These are phyloP conservation scores for Hycleus cichorii DNA, from an alignment of 1,140 invertebrate genomes.

Conservation along the genomic window DNA sequence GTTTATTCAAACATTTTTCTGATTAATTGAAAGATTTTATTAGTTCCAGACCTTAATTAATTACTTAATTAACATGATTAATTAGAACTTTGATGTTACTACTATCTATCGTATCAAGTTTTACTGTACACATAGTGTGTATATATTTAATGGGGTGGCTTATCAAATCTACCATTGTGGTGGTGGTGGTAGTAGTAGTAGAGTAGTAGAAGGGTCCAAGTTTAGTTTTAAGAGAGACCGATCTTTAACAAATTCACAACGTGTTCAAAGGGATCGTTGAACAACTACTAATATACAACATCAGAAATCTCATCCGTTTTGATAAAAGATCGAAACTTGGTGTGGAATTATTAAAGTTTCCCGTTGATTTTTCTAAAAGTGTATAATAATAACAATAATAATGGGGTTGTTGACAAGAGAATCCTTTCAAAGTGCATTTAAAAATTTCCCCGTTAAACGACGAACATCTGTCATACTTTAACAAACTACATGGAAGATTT, in stretches of 20 bases:
- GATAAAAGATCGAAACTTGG: no score
- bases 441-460: no score
- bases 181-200: constrained; percentile 1
- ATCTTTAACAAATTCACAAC: constrained; percentile 14
- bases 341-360: no score
- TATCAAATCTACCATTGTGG: constrained; percentile 9
- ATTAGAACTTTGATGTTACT: not conserved
- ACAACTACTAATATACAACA: no score
- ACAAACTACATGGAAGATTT: constrained; percentile 24
- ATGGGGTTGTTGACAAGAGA: no score
- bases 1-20: not conserved
- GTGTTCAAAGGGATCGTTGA: constrained; percentile 14
- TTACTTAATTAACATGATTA: constrained; percentile 2
- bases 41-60: constrained; percentile 16
- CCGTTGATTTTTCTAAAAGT: no score
- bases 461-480: not conserved
- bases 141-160: not conserved
- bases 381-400: no score
- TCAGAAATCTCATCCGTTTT: no score
- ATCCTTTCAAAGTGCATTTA: no score
- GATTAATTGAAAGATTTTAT: constrained; percentile 9
- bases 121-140: no score
- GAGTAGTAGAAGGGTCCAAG: constrained; percentile 1
- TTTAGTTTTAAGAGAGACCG: not conserved
- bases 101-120: no score